Conservation (phyloP, 1,140 invertebrate species). For the silkworm (Bombyx mori) region DNA sequence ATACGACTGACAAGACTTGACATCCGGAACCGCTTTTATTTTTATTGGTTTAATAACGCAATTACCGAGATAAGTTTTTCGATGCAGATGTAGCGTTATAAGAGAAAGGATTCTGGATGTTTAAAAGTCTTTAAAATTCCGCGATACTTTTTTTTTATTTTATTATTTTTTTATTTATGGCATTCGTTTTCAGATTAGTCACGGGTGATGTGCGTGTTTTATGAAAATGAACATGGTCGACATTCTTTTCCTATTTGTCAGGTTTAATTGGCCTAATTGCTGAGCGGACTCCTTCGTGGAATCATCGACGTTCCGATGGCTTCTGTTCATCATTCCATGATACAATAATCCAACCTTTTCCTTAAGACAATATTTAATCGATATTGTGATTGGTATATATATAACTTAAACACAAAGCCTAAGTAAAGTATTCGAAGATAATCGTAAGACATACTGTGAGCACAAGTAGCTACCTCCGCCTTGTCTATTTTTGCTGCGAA, state of each 20-base stretch:
- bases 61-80: slow-evolving; percentile 23
- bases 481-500: too few relatives aligned
- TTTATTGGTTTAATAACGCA: slow-evolving; percentile 35
- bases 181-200: slow-evolving; percentile 22
- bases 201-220: slow-evolving; percentile 15
- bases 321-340: not conserved
- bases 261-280: slow-evolving; percentile 52
- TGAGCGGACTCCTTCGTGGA: slow-evolving; percentile 42
- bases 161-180: not conserved
- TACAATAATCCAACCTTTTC: too few relatives aligned
- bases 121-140: not conserved
- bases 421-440: too few relatives aligned
- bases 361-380: too few relatives aligned
- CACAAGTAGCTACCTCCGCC: too few relatives aligned
- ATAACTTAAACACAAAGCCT: too few relatives aligned
- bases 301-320: slow-evolving; percentile 9
- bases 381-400: too few relatives aligned
- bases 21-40: slow-evolving; percentile 48
- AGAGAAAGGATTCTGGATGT: slow-evolving; percentile 1
- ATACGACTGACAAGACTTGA: slow-evolving; percentile 52
- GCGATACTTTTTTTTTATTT: not conserved
- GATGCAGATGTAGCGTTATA: slow-evolving; percentile 5
- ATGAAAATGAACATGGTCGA: slow-evolving; percentile 13
- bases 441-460: too few relatives aligned
- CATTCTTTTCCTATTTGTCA: slow-evolving; percentile 25